Evolutionary conservation across 2,113 vertebrate genomes (phyloP).

Genomic region (Bambusicola thoracicus): DNA sequence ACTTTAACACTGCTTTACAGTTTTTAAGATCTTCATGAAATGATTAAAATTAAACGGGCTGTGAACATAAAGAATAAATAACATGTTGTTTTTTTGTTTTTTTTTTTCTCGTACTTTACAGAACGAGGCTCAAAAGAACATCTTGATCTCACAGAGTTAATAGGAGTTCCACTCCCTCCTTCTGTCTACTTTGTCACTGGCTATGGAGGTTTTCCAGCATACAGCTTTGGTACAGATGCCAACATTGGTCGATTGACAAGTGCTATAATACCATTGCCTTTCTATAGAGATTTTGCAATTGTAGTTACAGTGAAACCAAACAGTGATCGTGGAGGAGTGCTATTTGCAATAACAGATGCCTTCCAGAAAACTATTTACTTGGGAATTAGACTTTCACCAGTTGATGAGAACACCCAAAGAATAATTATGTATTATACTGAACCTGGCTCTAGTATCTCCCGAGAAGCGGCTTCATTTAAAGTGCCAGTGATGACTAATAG

Average conservation of each 20-base stretch:
- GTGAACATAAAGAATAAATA: background rate
- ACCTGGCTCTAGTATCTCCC: constrained; percentile 78
- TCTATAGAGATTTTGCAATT: constrained; percentile 90
- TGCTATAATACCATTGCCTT: constrained; percentile 85
- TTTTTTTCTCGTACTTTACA: constrained; percentile 62
- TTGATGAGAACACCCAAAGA: constrained; percentile 86
- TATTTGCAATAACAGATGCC: constrained; percentile 93
- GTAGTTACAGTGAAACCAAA: constrained; percentile 83
- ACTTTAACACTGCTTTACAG: background rate
- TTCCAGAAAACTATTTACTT: constrained; percentile 90
- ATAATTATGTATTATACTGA: constrained; percentile 92
- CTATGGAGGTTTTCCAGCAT: constrained; percentile 92
- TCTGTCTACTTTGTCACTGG: constrained; percentile 92
- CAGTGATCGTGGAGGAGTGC: constrained; percentile 82
- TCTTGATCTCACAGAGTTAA: constrained; percentile 91
- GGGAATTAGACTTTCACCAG: constrained; percentile 84
- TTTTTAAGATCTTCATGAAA: background rate
- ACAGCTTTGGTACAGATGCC: constrained; percentile 88
- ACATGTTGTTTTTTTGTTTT: background rate
- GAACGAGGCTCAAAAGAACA: constrained; percentile 76
- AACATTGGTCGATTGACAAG: constrained; percentile 91
- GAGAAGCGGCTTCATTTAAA: constrained; percentile 88
- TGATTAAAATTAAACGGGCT: background rate
- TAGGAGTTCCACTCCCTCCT: constrained; percentile 95
- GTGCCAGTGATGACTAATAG: constrained; percentile 89